These are phyloP conservation scores for Dipodomys merriami DNA, from an alignment of 2,113 vertebrate species.

Conservation along the genomic window DNA sequence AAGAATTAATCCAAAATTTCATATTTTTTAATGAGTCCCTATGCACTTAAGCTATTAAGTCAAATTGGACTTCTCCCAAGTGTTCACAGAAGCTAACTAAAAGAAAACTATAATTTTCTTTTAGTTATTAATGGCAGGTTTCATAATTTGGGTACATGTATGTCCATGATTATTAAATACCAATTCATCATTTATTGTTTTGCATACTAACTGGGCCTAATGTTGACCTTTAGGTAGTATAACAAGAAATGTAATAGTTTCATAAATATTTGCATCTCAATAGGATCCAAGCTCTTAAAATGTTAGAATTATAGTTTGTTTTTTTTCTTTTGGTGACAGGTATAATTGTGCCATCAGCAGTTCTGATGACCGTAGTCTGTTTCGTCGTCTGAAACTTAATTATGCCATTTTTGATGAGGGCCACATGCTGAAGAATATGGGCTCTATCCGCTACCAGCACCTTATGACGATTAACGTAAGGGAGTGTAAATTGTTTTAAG, in stretches of 20 bases:
- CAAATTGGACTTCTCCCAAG: neutral
- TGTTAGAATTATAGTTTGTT: neutral
- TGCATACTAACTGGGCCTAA: neutral
- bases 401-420: constrained; percentile 98
- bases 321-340: constrained; percentile 81
- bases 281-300: neutral
- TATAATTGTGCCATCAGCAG: constrained; percentile 95
- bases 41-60: neutral
- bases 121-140: neutral
- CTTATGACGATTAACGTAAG: constrained; percentile 97
- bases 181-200: neutral
- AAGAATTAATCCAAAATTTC: constrained; percentile 48
- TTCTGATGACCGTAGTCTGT: constrained; percentile 92
- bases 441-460: constrained; percentile 94
- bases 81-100: neutral
- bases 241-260: neutral
- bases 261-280: neutral
- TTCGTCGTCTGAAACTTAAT: constrained; percentile 91
- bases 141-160: neutral
- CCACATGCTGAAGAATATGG: constrained; percentile 99
- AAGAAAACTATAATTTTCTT: neutral
- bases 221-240: neutral
- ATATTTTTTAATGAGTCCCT: neutral
- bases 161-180: neutral
- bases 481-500: constrained; percentile 38